Base-by-base conservation (phyloP, 2,888 invertebrate species). In the Megastigmus dorsalis region DNA sequence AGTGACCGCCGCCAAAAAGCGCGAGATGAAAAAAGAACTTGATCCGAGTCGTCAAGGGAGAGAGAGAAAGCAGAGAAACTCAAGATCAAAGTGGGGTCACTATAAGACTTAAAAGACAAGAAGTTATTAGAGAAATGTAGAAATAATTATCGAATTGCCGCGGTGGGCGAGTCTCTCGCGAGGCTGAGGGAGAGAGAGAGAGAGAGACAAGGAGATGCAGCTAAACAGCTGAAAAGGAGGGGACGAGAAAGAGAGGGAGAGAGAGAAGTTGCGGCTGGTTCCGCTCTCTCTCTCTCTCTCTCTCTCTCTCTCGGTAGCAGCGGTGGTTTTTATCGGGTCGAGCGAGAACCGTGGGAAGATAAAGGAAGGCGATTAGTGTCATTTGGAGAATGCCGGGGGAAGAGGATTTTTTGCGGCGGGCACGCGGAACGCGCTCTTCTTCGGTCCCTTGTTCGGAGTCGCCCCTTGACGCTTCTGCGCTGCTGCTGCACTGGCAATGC, bases 281-380 rank as follows among this genome's bases (percentile, higher is more conserved):
- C 72, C 68, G 55, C 62, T 67, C 72, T 33, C 54, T n/a, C n/a
- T n/a, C n/a, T n/a, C n/a, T n/a, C n/a, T n/a, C n/a, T n/a, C n/a
- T n/a, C n/a, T n/a, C n/a, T n/a, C n/a, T n/a, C n/a, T n/a, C n/a
- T n/a, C n/a, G n/a, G n/a, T n/a, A n/a, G n/a, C n/a, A n/a, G 45
- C 38, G 65, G 50, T 59, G 76, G 79, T 86, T 86, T 84, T 87
- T 85, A 82, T 80, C 79, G 75, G 74, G 77, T 80, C 73, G 79
- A 81, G 82, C 82, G 81, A n/a, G n/a, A 84, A 87, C 86, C 86
- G 87, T 87, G 88, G 87, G 86, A 87, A 87, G 86, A 85, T 86
- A 87, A 86, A 86, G 85, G 84, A 84, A 86, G 86, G 84, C 86
- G 86, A 87, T 87, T 86, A 86, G 86, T 86, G 86, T 86, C 86